A percentile compares a stretch with the other conserved stretches of the same genome.
Conservation (phyloP, 92 coral and sea anemone species). For the Palythoa heliodiscus region DNA sequence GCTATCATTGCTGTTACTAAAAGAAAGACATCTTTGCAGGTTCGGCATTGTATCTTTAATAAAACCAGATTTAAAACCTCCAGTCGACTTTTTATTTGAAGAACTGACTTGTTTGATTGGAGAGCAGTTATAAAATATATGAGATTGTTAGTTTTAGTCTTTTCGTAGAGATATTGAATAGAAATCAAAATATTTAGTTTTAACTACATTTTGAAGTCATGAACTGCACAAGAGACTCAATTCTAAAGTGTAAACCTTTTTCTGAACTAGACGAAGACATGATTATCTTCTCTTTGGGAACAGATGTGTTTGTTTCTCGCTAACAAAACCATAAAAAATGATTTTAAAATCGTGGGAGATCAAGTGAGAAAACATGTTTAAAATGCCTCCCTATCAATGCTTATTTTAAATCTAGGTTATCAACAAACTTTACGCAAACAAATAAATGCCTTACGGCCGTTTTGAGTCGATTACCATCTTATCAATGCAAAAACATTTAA, state of each 20-base stretch:
- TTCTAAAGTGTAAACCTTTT: no score
- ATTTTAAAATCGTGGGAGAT: conserved; percentile 35
- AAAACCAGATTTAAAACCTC: not conserved
- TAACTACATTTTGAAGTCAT: not conserved
- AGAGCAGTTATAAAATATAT: not conserved
- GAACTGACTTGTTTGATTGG: not conserved
- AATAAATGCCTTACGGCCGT: conserved; percentile 30
- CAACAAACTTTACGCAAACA: conserved; percentile 30
- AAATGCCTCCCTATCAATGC: conserved; percentile 16
- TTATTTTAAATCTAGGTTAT: conserved; percentile 18
- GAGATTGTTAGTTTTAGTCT: not conserved
- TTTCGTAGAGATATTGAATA: not conserved
- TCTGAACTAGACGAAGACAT: not conserved
- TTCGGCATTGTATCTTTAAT: not conserved
- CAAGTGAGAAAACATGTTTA: conserved; percentile 21
- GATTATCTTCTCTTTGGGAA: not conserved
- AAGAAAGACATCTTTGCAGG: conserved; percentile 4
- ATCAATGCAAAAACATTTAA: conserved; percentile 6
- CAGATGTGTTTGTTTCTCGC: not conserved
- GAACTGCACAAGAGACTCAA: not conserved
- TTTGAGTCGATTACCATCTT: conserved; percentile 19
- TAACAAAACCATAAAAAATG: not conserved
- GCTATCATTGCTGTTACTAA: conserved; percentile 3
- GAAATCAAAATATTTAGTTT: not conserved
- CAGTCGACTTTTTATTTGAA: no score